Evolutionary conservation across 1,140 invertebrate species (phyloP).

Genomic region (honey bee (Apis mellifera)): DNA sequence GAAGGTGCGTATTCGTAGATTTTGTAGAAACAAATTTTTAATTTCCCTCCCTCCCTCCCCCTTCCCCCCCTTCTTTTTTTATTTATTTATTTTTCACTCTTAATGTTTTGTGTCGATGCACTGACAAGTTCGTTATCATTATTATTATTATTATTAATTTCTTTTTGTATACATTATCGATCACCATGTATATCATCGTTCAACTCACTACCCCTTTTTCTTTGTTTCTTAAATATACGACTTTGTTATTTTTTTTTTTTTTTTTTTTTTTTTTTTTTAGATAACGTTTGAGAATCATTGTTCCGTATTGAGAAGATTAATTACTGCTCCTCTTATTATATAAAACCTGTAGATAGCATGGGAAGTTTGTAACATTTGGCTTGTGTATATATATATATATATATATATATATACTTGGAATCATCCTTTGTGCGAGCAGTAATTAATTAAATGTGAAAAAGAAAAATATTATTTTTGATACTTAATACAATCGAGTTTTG

Average conservation of each 20-base stretch:
- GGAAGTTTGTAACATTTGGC: constrained; percentile 2
- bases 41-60: not conserved
- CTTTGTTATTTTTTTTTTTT: too few relatives aligned
- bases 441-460: constrained; percentile 29
- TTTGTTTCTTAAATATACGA: constrained; percentile 8
- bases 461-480: not conserved
- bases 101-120: constrained; percentile 19
- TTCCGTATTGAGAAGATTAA: constrained; percentile 6
- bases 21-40: constrained; percentile 40
- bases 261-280: constrained; percentile 4
- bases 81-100: not conserved
- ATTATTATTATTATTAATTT: not conserved
- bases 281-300: not conserved
- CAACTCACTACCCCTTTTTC: constrained; percentile 1
- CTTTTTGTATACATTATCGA: not conserved
- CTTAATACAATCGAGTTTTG: not conserved
- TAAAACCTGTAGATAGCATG: constrained; percentile 14
- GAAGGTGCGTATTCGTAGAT: constrained; percentile 74
- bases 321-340: constrained; percentile 21
- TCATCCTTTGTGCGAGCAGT: constrained; percentile 16
- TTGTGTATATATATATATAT: too few relatives aligned
- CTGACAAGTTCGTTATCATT: constrained; percentile 6
- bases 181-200: not conserved
- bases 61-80: not conserved
- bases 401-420: not conserved